These are phyloP conservation scores for Hecatera dysodea DNA, from an alignment of 2,888 invertebrate genomes.

Conservation along the genomic window DNA sequence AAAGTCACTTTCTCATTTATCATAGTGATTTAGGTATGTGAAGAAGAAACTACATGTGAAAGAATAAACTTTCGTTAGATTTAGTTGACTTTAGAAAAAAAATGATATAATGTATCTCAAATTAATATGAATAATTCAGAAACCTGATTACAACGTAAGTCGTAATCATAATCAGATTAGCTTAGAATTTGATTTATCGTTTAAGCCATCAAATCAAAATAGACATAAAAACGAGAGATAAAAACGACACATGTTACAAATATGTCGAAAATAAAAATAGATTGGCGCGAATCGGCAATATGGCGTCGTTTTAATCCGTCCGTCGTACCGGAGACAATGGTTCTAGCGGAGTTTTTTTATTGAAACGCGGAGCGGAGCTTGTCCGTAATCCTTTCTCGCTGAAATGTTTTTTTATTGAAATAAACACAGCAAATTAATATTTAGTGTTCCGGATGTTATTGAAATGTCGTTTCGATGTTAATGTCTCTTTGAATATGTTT, in stretches of 20 bases:
- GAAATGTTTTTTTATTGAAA: slow-evolving; percentile 40
- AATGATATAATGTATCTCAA: background rate
- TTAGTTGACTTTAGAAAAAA: too few relatives aligned
- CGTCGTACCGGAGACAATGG: slow-evolving; percentile 47
- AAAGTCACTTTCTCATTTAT: too few relatives aligned
- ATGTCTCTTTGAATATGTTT: slow-evolving; percentile 7
- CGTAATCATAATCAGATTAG: background rate
- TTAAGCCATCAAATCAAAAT: background rate
- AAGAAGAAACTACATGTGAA: too few relatives aligned
- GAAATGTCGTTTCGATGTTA: slow-evolving; percentile 34
- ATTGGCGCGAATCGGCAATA: slow-evolving; percentile 48
- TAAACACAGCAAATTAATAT: slow-evolving; percentile 21
- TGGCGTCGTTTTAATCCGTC: slow-evolving; percentile 59
- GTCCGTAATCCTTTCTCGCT: slow-evolving; percentile 40
- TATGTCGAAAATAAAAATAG: slow-evolving; percentile 6
- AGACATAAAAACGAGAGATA: slow-evolving; percentile 15
- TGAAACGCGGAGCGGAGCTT: slow-evolving; percentile 35
- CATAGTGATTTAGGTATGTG: too few relatives aligned
- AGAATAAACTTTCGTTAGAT: too few relatives aligned
- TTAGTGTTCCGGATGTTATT: slow-evolving; percentile 25
- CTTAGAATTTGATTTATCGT: background rate
- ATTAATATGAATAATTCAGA: background rate
- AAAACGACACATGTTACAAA: too few relatives aligned
- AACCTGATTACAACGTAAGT: too few relatives aligned
- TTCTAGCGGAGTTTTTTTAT: slow-evolving; percentile 45